These are phyloP conservation scores for Tympanoctomys barrerae DNA, from an alignment of 2,797 vertebrate genomes.

Conservation along the genomic window DNA sequence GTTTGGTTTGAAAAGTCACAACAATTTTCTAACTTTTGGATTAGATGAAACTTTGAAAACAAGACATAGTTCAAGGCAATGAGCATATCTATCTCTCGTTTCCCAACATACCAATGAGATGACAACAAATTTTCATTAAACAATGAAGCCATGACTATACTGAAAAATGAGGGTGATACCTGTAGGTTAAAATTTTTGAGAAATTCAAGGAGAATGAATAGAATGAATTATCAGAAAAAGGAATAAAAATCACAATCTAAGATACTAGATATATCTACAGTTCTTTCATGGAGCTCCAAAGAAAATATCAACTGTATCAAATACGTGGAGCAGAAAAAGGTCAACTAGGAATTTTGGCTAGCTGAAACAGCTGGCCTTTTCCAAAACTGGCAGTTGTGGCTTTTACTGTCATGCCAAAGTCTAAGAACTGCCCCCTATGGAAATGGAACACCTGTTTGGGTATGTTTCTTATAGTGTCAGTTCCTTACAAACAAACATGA, in stretches of 20 bases:
- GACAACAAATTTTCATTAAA: constrained; percentile 27
- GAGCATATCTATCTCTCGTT: constrained; percentile 14
- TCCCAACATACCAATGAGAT: not conserved
- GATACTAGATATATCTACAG: not conserved
- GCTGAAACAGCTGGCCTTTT: not conserved
- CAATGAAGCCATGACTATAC: not conserved
- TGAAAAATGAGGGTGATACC: constrained; percentile 12
- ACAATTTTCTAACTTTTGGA: not conserved
- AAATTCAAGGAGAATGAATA: constrained; percentile 27
- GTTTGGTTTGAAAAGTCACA: not conserved
- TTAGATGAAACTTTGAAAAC: constrained; percentile 38
- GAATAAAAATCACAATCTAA: constrained; percentile 32
- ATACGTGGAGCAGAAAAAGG: not conserved
- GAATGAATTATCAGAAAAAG: not conserved
- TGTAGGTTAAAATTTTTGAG: not conserved
- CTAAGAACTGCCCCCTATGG: not conserved
- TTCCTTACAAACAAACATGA: constrained; percentile 4
- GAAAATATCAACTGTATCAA: not conserved
- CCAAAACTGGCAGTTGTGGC: not conserved
- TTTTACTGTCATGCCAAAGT: constrained; percentile 33
- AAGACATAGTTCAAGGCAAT: not conserved
- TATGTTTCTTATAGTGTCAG: not conserved
- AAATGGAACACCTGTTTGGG: not conserved
- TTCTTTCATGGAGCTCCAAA: not conserved
- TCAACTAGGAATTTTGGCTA: not conserved